phyloP scores from a whole-genome alignment of 2,888 invertebrate genomes.

The Phyllotreta cruciferae region DNA sequence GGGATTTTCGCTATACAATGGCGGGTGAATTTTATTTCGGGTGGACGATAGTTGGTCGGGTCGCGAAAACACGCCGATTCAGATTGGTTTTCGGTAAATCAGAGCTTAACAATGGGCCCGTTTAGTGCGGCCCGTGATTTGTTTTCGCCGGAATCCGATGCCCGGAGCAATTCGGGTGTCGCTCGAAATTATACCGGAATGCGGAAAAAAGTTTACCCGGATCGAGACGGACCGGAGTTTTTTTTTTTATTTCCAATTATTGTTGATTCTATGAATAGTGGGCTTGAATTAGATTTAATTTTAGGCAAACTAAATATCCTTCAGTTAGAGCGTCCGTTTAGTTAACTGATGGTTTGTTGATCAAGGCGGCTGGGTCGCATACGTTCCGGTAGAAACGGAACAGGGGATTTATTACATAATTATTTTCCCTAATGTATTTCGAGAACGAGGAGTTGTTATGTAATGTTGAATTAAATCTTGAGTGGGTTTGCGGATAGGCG shows the following conservation, averaged over 20 bases:
- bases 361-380: conserved; percentile 17
- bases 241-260: too few relatives aligned
- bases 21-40: too few relatives aligned
- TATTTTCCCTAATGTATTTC: conserved; percentile 27
- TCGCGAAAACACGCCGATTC: conserved; percentile 22
- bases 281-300: too few relatives aligned
- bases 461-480: conserved; percentile 25
- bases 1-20: too few relatives aligned
- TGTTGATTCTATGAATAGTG: too few relatives aligned
- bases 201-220: too few relatives aligned
- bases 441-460: conserved; percentile 18
- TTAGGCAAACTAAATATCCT: too few relatives aligned
- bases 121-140: conserved; percentile 15
- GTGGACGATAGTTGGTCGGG: background rate
- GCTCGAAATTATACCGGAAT: too few relatives aligned
- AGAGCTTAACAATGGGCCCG: conserved; percentile 16
- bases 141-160: conserved; percentile 10
- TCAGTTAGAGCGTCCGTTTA: background rate
- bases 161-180: background rate
- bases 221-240: too few relatives aligned
- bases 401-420: conserved; percentile 28
- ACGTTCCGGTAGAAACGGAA: conserved; percentile 6
- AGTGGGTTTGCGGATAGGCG: conserved; percentile 2
- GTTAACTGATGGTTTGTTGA: conserved; percentile 25
- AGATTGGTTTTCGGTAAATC: conserved; percentile 26